Evolutionary conservation across 2,888 invertebrate species (phyloP).

Genomic region (Amorpha juglandis): DNA sequence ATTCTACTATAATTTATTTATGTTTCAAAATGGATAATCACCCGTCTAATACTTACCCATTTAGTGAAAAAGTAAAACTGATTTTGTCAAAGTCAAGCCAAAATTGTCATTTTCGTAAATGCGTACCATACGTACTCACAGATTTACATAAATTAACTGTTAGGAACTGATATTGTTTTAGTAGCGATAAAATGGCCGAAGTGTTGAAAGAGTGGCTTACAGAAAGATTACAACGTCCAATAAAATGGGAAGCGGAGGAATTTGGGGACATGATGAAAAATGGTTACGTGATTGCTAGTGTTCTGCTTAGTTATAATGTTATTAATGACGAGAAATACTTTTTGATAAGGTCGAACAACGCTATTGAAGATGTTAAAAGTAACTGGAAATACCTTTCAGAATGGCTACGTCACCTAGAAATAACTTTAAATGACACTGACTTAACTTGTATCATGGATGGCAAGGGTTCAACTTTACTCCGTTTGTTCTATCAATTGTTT

Average conservation of each 20-base stretch:
- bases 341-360: slow-evolving; percentile 69
- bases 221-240: slow-evolving; percentile 79
- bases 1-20: too few species aligned
- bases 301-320: slow-evolving; percentile 84
- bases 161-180: slow-evolving; percentile 3
- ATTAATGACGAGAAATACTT: slow-evolving; percentile 83
- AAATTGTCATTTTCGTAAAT: neutral
- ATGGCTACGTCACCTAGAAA: slow-evolving; percentile 82
- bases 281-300: slow-evolving; percentile 82
- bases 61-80: neutral
- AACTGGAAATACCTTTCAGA: slow-evolving; percentile 80
- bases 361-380: slow-evolving; percentile 67
- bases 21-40: too few species aligned
- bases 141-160: neutral
- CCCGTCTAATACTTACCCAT: neutral
- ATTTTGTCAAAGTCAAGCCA: neutral
- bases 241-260: slow-evolving; percentile 80
- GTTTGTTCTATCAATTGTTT: slow-evolving; percentile 86
- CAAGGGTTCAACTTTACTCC: slow-evolving; percentile 77
- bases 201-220: slow-evolving; percentile 85
- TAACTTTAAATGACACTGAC: slow-evolving; percentile 71
- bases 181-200: slow-evolving; percentile 76
- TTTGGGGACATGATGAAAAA: slow-evolving; percentile 84
- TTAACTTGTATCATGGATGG: slow-evolving; percentile 77
- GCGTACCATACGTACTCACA: neutral